Evolutionary conservation across 2,113 vertebrate species (phyloP).

Genomic region (Octodon degus): DNA sequence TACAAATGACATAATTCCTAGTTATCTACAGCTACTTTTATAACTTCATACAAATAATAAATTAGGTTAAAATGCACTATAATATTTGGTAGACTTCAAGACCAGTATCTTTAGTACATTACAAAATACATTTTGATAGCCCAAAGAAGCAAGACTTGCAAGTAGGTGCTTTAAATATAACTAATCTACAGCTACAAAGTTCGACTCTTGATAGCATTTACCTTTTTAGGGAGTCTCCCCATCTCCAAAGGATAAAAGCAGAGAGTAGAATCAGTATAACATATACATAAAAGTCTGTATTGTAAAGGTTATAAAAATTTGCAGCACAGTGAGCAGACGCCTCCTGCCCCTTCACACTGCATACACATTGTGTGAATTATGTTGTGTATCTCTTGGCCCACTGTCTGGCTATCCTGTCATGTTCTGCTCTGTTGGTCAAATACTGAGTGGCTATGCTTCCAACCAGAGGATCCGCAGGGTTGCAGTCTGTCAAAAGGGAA

Average conservation of each 20-base stretch:
- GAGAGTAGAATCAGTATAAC: conserved; percentile 95
- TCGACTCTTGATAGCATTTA: conserved; percentile 93
- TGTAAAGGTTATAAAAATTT: conserved; percentile 97
- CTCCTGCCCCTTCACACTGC: conserved; percentile 90
- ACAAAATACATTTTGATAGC: no score
- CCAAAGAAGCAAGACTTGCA: no score
- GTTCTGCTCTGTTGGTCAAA: conserved; percentile 94
- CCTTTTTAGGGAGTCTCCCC: conserved; percentile 90
- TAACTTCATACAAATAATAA: no score
- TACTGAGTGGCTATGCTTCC: conserved; percentile 54
- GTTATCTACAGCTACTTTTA: no score
- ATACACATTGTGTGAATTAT: conserved; percentile 90
- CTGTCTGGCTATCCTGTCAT: conserved; percentile 97
- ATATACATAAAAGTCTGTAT: conserved; percentile 97
- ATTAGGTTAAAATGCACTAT: no score
- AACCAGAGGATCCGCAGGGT: no score
- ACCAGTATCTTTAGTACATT: no score
- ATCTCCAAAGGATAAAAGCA: conserved; percentile 95
- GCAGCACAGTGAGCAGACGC: conserved; percentile 92
- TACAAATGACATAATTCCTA: no score
- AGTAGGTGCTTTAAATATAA: no score
- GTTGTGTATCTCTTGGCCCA: conserved; percentile 97
- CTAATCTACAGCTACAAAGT: conserved; percentile 97
- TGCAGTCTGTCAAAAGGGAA: no score
- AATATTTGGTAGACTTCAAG: no score